Evolutionary conservation across 2,888 invertebrate species (phyloP).

Genomic region (Eulithis prunata): DNA sequence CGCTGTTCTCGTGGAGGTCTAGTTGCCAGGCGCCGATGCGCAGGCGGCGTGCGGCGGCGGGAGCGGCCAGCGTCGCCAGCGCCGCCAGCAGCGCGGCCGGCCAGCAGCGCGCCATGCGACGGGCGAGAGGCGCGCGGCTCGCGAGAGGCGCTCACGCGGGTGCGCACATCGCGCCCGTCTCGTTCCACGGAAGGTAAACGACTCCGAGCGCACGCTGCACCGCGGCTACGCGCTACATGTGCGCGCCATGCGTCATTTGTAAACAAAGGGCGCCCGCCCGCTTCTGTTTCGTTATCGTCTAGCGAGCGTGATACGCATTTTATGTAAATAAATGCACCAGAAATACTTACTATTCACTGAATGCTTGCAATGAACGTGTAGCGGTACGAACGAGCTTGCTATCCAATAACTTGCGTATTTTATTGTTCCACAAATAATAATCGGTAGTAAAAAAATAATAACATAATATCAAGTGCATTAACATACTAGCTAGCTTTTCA

Average conservation of each 20-base stretch:
- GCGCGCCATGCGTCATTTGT: constrained; percentile 79
- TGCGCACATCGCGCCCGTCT: constrained; percentile 80
- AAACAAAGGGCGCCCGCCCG: constrained; percentile 80
- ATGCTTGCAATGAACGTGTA: background rate
- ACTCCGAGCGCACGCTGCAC: constrained; percentile 78
- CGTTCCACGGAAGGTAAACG: constrained; percentile 81
- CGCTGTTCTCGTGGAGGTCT: constrained; percentile 71
- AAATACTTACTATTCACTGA: constrained; percentile 17
- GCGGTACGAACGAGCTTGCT: background rate
- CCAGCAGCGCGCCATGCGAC: constrained; percentile 59
- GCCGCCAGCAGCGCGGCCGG: constrained; percentile 65
- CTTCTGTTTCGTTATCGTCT: constrained; percentile 70
- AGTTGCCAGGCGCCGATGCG: constrained; percentile 60
- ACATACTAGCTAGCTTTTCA: background rate
- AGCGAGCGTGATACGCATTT: constrained; percentile 52
- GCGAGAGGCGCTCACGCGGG: constrained; percentile 71
- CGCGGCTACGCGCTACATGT: constrained; percentile 53
- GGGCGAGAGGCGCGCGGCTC: constrained; percentile 1
- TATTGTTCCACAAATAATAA: constrained; percentile 14
- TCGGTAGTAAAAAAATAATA: constrained; percentile 40
- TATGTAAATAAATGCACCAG: constrained; percentile 31
- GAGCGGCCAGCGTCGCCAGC: constrained; percentile 54
- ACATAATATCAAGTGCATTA: constrained; percentile 49
- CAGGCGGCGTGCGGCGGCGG: constrained; percentile 55
- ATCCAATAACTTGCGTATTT: constrained; percentile 14